A percentile compares a stretch with the other conserved stretches of the same genome.
phyloP scores from a whole-genome alignment of 2,113 vertebrate genomes.

The Spheniscus mendiculus region DNA sequence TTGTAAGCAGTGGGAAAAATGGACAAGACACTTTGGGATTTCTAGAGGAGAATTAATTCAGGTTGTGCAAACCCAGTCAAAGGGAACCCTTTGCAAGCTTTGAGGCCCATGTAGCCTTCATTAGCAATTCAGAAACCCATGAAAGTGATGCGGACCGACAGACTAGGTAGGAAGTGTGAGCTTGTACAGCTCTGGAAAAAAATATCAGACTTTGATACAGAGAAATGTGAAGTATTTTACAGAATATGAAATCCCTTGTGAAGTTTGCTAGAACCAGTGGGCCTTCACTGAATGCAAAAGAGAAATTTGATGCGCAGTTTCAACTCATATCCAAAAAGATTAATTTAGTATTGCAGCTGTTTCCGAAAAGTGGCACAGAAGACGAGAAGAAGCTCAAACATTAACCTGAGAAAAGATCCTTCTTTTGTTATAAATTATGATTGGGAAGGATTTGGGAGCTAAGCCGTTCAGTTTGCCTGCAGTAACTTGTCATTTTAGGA shows the following conservation, averaged over 20 bases:
- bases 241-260: constrained; percentile 52
- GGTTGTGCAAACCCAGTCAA: neutral
- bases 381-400: constrained; percentile 47
- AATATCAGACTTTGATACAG: neutral
- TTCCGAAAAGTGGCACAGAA: constrained; percentile 52
- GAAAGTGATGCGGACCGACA: neutral
- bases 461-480: constrained; percentile 18
- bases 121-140: constrained; percentile 10
- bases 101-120: neutral
- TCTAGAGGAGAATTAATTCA: neutral
- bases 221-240: constrained; percentile 17
- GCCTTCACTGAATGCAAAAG: constrained; percentile 27
- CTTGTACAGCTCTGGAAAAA: neutral
- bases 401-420: constrained; percentile 27
- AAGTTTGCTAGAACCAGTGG: constrained; percentile 47
- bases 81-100: neutral
- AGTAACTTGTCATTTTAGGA: neutral
- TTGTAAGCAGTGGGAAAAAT: neutral
- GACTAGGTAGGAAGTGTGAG: neutral
- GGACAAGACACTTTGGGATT: neutral
- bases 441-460: constrained; percentile 24
- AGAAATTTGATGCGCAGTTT: constrained; percentile 45
- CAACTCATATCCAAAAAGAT: constrained; percentile 28
- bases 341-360: constrained; percentile 43
- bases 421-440: constrained; percentile 45